Base-by-base conservation (phyloP, 2,113 vertebrate species). In the Climacteris rufus region DNA sequence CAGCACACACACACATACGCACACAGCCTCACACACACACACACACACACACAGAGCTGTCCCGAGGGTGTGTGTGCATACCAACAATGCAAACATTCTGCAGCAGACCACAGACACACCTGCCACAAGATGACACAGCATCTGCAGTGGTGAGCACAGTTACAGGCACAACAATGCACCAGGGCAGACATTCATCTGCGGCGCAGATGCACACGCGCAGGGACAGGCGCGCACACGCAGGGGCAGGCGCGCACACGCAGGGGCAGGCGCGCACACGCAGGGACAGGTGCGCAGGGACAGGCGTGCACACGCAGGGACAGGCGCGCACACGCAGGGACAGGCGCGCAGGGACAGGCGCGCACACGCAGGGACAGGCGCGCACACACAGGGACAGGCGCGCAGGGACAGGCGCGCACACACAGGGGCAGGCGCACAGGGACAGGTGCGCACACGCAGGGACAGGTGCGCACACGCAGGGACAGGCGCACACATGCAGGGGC, bases 11-110 rank as follows among this genome's bases (percentile, higher is more conserved):
- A 50, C 20, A 50, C n/a, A 28, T 42, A 64, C 37, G 52, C 27
- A 27, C 11, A n/a, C 14, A 37, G 6, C n/a, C n/a, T n/a, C 8
- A 28, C 18, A 13, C 14, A 70, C 25, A 40, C 37, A 6, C 45
- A n/a, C 13, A 49, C 10, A 20, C 20, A 13, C 3, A 10, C 35
- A n/a, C 11, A 42, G 25, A 47, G 25, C 66, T 40, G 28, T n/a
- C 33, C 37, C 2, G 1, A 22, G 42, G 2, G 5, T 6, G n/a
- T 9, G 10, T 12, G 50, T 7, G 21, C 30, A 15, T 24, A 35
- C 17, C 15, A 9, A 10, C 42, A 27, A 25, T 20, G 30, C 37
- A 57, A 84, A 57, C 22, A 5, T 42, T 50, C 22, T 71, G 21
- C 37, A 15, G 7, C 28, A 33, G 68, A 12, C 15, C 53, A 45